Evolutionary conservation across 1,140 invertebrate genomes (phyloP), one percentile per base, ranked within the genome.

Genomic region (Zaprionus inermis): DNA sequence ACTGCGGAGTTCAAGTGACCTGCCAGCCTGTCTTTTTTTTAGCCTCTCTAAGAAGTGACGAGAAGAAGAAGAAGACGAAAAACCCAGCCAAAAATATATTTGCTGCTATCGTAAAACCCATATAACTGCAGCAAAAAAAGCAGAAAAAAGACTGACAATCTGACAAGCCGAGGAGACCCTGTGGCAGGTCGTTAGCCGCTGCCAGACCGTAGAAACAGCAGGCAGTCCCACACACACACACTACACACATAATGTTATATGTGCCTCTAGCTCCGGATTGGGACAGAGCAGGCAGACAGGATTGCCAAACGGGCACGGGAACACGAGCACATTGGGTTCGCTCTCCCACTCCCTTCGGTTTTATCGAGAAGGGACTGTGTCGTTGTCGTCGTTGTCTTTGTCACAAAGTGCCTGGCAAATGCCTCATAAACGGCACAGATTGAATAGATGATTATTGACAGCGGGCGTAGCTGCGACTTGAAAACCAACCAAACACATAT

Each of bases 81-180:
- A 24, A 54, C 44, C 65, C 75, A 75, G 60, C 70, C 24, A 28
- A 61, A 67, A 83, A 78, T n/a, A 79, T 71, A 71, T 84, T 81
- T 56, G 82, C 79, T 56, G 78, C 76, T 69, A 74, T 81, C 72
- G 70, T 88, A 88, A 86, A 86, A 74, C 83, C 82, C 82, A 79
- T 88, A 88, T 83, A 61, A 88, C 82, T 86, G 82, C 82, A 85
- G 61, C 57, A 49, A 49, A 49, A 69, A 20, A 63, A 12, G 60
- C 6, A 5, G 10, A 46, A 66, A 38, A 12, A 49, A 49, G 20
- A 49, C 18, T 49, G 44, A 22, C 38, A 49, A 49, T 12, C 20
- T 12, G 24, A 28, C n/a, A 30, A 52, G 30, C 20, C 12, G 41
- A 59, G 59, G 34, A 59, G 59, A 75, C 57, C 65, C 58, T 34